Evolutionary conservation across 2,797 vertebrate genomes (phyloP).

Genomic region (Rousettus madagascariensis): DNA sequence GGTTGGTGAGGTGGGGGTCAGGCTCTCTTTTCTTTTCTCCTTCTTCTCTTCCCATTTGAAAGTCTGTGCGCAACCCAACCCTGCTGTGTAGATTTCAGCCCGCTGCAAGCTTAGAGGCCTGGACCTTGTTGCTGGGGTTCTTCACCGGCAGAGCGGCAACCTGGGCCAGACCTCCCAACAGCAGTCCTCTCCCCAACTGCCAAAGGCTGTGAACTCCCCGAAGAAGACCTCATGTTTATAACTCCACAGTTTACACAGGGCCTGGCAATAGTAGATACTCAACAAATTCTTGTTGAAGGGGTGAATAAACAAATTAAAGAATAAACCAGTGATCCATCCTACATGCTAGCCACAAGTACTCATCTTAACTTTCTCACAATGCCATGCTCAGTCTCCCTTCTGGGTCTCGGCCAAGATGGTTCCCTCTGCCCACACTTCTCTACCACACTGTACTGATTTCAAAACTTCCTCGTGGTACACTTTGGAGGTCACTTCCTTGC

Average conservation of each 20-base stretch:
- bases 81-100: not conserved
- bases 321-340: not conserved
- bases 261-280: not conserved
- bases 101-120: not conserved
- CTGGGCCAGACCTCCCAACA: not conserved
- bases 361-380: not conserved
- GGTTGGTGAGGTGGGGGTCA: not conserved
- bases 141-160: not conserved
- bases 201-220: not conserved
- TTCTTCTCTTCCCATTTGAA: not conserved
- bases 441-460: accelerated
- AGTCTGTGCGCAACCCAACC: not conserved
- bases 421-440: not conserved
- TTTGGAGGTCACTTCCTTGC: not conserved
- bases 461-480: not conserved
- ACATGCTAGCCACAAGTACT: accelerated
- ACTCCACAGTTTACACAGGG: not conserved
- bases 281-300: not conserved
- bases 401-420: not conserved
- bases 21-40: not conserved
- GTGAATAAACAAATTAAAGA: not conserved
- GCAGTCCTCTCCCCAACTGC: not conserved
- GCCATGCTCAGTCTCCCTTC: not conserved
- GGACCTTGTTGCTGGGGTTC: not conserved
- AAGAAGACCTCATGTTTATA: not conserved